These are phyloP conservation scores for Argyra leucocephala DNA, from an alignment of 2,888 invertebrate species.

Conservation along the genomic window DNA sequence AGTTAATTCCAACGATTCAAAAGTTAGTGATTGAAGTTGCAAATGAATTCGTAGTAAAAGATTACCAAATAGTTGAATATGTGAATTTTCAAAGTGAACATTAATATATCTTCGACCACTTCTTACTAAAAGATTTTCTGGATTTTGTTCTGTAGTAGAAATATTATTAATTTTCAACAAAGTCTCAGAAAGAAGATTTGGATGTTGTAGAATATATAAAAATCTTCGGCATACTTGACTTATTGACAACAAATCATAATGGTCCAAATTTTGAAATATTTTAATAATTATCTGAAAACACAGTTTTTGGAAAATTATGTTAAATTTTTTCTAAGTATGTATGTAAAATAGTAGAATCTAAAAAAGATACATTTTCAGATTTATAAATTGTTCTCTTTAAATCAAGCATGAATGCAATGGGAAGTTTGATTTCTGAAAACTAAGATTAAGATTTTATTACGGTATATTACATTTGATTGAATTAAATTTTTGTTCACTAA, in stretches of 20 bases:
- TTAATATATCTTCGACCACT: not conserved
- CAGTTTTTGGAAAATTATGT: too few species aligned
- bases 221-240: not conserved
- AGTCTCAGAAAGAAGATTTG: not conserved
- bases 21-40: not conserved
- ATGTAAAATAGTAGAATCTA: too few species aligned
- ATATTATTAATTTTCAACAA: slow-evolving; percentile 1
- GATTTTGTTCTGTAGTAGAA: not conserved
- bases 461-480: too few species aligned
- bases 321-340: too few species aligned
- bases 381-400: too few species aligned
- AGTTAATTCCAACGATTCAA: not conserved
- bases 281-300: slow-evolving; percentile 9
- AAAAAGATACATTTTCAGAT: too few species aligned
- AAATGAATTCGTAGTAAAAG: not conserved
- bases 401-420: too few species aligned
- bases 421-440: too few species aligned
- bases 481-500: too few species aligned
- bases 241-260: slow-evolving; percentile 7
- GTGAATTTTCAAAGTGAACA: not conserved
- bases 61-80: not conserved
- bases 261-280: slow-evolving; percentile 8
- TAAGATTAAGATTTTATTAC: too few species aligned
- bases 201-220: not conserved
- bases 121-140: not conserved